Evolutionary conservation across 30 jellyfish, hydroid and myxozoan genomes (phyloP), one percentile per base, ranked within the genome.

Genomic region (Cassiopea andromeda): DNA sequence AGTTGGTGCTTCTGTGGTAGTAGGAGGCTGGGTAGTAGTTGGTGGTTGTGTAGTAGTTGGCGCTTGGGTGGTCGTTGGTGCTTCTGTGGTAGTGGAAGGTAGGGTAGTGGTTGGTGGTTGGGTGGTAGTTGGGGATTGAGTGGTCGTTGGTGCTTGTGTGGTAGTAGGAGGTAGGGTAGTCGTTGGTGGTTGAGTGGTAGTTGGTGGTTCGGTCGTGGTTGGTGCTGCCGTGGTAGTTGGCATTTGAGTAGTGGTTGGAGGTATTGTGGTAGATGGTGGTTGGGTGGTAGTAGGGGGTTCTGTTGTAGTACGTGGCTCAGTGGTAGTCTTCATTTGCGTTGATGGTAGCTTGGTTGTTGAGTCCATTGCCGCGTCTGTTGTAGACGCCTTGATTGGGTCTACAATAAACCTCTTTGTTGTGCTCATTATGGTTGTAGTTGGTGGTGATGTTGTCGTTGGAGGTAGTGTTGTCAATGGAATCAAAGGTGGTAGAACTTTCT

Each of bases 401-500:
- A 77, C 49, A 9, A 84, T 89, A 12, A 83, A 27, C 2, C 6
- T 16, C 43, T 2, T 17, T 5, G 73, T 12, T 44, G 90, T 47
- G 14, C 27, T 61, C 46, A 45, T 57, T 18, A 81, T 75, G 46
- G 92, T 46, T 16, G 91, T 75, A 43, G 85, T 77, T 16, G 85
- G 16, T 61, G 82, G 58, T 4, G 93, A 70, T 80, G 84, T 73
- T 7, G 93, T 87, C 5, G 84, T 68, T 16, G 96, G 92, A 2
- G 93, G 85, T 18, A 46, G 18, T 8, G 97, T 91, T 45, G 93
- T 92, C 10, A 95, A 93, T 46, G 94, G 89, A 49, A 15, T 58
- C 59, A 78, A 57, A 3, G 91, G 91, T 46, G 47, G 80, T 48
- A 45, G 86, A 38, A 68, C 48, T 43, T 89, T 75, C 50, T 68